Percentiles rank a stretch among this genome's conserved stretches.
These are phyloP conservation scores for Aphelenchoides besseyi DNA, from an alignment of 1,140 invertebrate species.

Conservation along the genomic window DNA sequence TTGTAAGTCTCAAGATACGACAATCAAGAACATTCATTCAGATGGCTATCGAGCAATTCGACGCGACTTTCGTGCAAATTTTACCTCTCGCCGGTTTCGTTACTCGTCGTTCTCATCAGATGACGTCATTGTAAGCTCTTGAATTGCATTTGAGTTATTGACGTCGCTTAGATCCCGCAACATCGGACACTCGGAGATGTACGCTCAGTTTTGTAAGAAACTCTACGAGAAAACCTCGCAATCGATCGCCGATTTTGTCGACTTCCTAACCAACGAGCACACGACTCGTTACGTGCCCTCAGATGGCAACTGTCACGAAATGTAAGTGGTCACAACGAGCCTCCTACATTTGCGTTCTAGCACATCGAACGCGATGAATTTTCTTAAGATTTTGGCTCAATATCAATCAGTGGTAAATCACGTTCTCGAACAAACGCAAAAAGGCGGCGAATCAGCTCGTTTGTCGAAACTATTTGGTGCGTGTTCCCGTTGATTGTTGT, in stretches of 20 bases:
- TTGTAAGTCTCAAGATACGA: conserved; percentile 12
- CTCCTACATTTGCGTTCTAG: neutral
- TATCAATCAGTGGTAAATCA: conserved; percentile 31
- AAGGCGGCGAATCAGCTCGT: conserved; percentile 8
- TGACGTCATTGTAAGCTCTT: conserved; percentile 28
- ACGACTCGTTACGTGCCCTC: conserved; percentile 42
- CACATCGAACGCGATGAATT: conserved; percentile 39
- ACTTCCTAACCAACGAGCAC: conserved; percentile 40
- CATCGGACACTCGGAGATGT: conserved; percentile 37
- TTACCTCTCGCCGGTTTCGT: conserved; percentile 39
- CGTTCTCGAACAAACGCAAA: conserved; percentile 19
- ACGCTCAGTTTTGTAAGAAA: conserved; percentile 16
- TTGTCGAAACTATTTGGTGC: conserved; percentile 42
- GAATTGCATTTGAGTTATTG: conserved; percentile 25
- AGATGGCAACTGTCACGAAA: conserved; percentile 42
- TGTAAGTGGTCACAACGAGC: neutral
- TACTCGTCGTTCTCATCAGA: conserved; percentile 37
- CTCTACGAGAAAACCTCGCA: conserved; percentile 31
- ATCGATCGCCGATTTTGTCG: conserved; percentile 43
- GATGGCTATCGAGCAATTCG: conserved; percentile 42
- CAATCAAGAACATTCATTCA: conserved; percentile 9
- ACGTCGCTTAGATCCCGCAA: conserved; percentile 25
- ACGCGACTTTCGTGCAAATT: conserved; percentile 39
- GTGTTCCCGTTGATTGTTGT: neutral
- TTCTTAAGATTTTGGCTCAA: conserved; percentile 45